Conservation (phyloP, 2,888 invertebrate species). For the Drosophila ezoana region DNA sequence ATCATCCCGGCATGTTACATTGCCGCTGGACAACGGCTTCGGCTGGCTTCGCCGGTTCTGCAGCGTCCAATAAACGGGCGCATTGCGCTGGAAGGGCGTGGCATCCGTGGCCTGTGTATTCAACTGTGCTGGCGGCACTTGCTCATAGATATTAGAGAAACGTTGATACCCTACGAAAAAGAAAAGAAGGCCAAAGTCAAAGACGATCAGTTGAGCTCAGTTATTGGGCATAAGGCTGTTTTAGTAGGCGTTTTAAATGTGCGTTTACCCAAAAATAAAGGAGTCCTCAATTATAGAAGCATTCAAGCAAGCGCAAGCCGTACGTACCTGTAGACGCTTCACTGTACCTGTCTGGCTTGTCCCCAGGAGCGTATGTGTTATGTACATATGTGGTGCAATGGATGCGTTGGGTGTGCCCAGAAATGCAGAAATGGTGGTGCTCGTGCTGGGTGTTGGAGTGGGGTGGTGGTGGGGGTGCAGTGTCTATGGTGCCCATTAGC, state of each 20-base stretch:
- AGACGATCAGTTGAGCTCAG: slow-evolving; percentile 12
- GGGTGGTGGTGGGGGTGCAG: slow-evolving; percentile 26
- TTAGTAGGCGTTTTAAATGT: slow-evolving; percentile 53
- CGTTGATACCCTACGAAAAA: slow-evolving; percentile 88
- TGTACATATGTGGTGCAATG: slow-evolving; percentile 23
- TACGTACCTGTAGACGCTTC: slow-evolving; percentile 60
- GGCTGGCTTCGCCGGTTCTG: slow-evolving; percentile 84
- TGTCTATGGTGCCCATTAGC: slow-evolving; percentile 34
- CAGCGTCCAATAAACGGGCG: slow-evolving; percentile 87
- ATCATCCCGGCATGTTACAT: slow-evolving; percentile 82
- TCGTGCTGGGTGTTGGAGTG: slow-evolving; percentile 25
- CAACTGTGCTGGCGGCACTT: slow-evolving; percentile 73
- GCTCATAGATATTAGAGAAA: slow-evolving; percentile 85
- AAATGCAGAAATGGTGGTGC: slow-evolving; percentile 22
- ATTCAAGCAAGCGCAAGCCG: slow-evolving; percentile 48
- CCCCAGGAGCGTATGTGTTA: slow-evolving; percentile 12
- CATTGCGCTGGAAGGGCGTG: slow-evolving; percentile 84
- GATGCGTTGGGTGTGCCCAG: slow-evolving; percentile 6
- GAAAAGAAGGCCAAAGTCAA: slow-evolving; percentile 7
- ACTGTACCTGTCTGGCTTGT: slow-evolving; percentile 34
- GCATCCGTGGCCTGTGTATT: slow-evolving; percentile 51
- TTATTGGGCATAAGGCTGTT: background rate
- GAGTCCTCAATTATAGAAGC: slow-evolving; percentile 38
- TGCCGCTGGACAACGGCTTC: slow-evolving; percentile 60
- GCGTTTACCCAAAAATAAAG: slow-evolving; percentile 32